These are phyloP conservation scores for zebrafish (Danio rerio) DNA, from an alignment of 2,113 vertebrate genomes.

Conservation along the genomic window GRCz12tu NC_133187.1:23991001-23991500, in stretches of 20 bases:
- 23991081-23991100: slow-evolving; percentile 47
- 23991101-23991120: slow-evolving; percentile 22
- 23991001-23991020: slow-evolving; percentile 56
- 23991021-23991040: slow-evolving; percentile 69
- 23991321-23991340: not conserved
- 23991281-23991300: not conserved
- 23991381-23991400: too few relatives aligned
- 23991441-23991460: too few relatives aligned
- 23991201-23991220: not conserved
- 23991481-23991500: not conserved
- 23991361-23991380: not conserved
- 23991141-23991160: not conserved
- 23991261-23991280: not conserved
- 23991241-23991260: too few relatives aligned
- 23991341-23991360: not conserved
- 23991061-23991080: slow-evolving; percentile 7
- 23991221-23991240: not conserved
- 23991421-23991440: not conserved
- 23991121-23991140: not conserved
- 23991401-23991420: too few relatives aligned
- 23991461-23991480: too few relatives aligned
- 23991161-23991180: not conserved
- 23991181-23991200: slow-evolving; percentile 7
- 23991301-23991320: not conserved
- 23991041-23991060: slow-evolving; percentile 45